Percentiles rank a stretch among this genome's conserved stretches.
Evolutionary conservation across 2,888 invertebrate genomes (phyloP).

Genomic region (Trichopria drosophilae): DNA sequence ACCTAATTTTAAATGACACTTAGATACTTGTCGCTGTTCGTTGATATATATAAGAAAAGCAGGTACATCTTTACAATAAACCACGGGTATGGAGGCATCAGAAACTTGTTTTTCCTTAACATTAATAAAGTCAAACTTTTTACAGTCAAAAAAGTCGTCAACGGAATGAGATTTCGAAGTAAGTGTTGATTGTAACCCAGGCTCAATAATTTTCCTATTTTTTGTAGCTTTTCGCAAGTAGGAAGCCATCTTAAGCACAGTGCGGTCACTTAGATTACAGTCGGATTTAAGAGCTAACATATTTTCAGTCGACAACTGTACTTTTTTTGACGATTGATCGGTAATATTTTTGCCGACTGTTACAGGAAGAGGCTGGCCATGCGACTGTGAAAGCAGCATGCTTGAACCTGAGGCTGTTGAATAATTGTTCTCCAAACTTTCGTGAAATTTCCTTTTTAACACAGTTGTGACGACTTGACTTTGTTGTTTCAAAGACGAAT

Average conservation of each 20-base stretch:
- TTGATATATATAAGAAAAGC: too few species aligned
- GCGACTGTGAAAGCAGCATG: slow-evolving; percentile 1
- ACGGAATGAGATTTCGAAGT: slow-evolving; percentile 11
- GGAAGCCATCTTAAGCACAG: slow-evolving; percentile 6
- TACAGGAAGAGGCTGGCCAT: slow-evolving; percentile 6
- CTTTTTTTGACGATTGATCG: slow-evolving; percentile 7
- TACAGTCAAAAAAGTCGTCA: slow-evolving; percentile 16
- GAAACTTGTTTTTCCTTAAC: too few species aligned
- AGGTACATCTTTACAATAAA: too few species aligned
- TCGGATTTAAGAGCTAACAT: slow-evolving; percentile 9
- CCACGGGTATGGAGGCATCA: too few species aligned
- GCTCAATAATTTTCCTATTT: slow-evolving; percentile 11
- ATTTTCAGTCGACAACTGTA: too few species aligned
- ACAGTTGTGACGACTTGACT: too few species aligned
- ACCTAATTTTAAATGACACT: too few species aligned
- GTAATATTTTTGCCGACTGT: slow-evolving; percentile 7
- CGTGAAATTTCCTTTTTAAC: slow-evolving; percentile 5
- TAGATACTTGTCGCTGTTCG: too few species aligned
- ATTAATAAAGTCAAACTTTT: too few species aligned
- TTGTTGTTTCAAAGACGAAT: slow-evolving; percentile 6
- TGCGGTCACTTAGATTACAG: slow-evolving; percentile 16
- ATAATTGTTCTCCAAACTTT: slow-evolving; percentile 2
- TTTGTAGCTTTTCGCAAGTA: slow-evolving; percentile 11
- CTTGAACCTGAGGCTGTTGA: too few species aligned
- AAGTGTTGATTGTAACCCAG: slow-evolving; percentile 13